Base-by-base conservation (phyloP, 1,140 invertebrate genomes). In the Drosophila parvula region DNA sequence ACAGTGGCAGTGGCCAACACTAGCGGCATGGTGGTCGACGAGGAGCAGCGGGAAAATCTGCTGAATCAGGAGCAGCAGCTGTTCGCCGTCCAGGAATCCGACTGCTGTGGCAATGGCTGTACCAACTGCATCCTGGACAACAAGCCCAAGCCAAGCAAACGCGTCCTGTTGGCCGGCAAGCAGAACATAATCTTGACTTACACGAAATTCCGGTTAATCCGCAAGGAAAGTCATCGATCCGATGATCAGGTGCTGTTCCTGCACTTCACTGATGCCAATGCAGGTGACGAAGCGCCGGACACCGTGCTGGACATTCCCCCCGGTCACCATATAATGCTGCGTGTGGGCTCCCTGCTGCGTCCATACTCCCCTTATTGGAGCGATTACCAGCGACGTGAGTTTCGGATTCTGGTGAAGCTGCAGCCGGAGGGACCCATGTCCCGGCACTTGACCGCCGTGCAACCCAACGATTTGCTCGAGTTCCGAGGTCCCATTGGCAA, bases 21-120 rank as follows among this genome's bases (percentile, higher is more conserved):
- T 65, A 22, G 16, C 16, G 6, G 16, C 10, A 60, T 65, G 62
- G 53, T 65, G 11, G 5, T 28, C 4, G 22, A 41, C 59, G 34
- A 53, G 27, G 32, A 62, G 34, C 11, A 47, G 22, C 30, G 27
- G 30, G 44, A 64, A 50, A 48, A 40, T 16, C 43, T 16, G 14
- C 55, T 63, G 22, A 4, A 32, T 9, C 44, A 57, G 10, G 44
- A 55, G 4, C 50, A 69, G 32, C 75, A 76, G 9, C 22, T 62
- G n/a, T 50, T 53, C 3, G 10, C 7, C 3, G 32, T 65, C 18
- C 45, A 63, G 38, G 67, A 63, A 16, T 78, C 45, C 8, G 91
- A 92, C 22, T 92, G 91, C 48, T 92, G 91, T 27, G 91, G 91
- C 48, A 92, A 92, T 81, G 91, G 91, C 16, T 92, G 91, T 65